Evolutionary conservation across 2,797 vertebrate species (phyloP).

Genomic region (Pagetopsis macropterus): DNA sequence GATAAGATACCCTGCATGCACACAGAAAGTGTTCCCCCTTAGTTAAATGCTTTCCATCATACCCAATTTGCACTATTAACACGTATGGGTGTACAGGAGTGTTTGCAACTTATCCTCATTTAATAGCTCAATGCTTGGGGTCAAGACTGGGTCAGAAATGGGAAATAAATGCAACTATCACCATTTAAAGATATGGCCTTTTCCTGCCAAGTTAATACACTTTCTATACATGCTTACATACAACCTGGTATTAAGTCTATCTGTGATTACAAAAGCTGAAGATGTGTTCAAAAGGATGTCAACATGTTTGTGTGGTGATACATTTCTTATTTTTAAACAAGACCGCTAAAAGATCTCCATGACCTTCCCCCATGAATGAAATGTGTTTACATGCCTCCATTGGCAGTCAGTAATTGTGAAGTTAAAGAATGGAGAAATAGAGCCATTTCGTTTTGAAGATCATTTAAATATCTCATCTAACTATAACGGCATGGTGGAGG

Average conservation of each 20-base stretch:
- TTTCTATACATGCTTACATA: constrained; percentile 10
- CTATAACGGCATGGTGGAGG: constrained; percentile 34
- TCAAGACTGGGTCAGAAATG: constrained; percentile 47
- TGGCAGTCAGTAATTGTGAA: constrained; percentile 31
- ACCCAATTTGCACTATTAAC: constrained; percentile 39
- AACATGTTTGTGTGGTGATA: constrained; percentile 4
- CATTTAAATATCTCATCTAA: constrained; percentile 68
- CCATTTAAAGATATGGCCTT: constrained; percentile 29
- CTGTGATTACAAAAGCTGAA: constrained; percentile 28
- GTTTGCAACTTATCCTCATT: constrained; percentile 30
- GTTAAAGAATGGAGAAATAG: constrained; percentile 56
- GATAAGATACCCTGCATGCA: neutral
- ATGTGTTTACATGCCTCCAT: constrained; percentile 55
- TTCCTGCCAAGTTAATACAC: constrained; percentile 24
- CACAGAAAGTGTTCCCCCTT: too few relatives aligned
- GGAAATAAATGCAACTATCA: constrained; percentile 32
- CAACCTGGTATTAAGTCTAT: constrained; percentile 7
- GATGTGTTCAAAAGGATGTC: constrained; percentile 26
- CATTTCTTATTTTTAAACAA: constrained; percentile 25
- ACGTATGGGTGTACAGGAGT: constrained; percentile 32
- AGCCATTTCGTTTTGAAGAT: constrained; percentile 61
- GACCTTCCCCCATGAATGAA: constrained; percentile 26
- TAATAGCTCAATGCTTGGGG: constrained; percentile 28
- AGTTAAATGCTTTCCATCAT: constrained; percentile 14
- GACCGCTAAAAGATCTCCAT: neutral